Conservation (phyloP, 2,797 vertebrate species). For the Avahi laniger region DNA sequence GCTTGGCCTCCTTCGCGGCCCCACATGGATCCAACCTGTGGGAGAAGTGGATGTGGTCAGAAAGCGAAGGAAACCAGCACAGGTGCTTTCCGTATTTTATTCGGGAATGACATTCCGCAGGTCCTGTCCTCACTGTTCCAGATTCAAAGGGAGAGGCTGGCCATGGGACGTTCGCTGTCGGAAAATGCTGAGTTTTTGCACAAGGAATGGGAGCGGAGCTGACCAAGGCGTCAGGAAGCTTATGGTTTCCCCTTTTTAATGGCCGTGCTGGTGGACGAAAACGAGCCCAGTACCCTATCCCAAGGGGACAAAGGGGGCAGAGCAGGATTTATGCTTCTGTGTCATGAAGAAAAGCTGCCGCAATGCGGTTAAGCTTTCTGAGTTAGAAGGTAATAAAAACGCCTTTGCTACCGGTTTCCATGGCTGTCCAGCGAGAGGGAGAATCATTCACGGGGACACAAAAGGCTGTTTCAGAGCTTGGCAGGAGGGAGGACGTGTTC, state of each 20-base stretch:
- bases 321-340: neutral
- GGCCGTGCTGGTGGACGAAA: neutral
- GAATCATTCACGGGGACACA: constrained; percentile 26
- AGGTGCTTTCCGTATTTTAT: neutral
- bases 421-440: constrained; percentile 2
- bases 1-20: neutral
- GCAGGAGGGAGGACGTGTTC: neutral
- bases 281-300: neutral
- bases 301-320: accelerated
- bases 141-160: neutral
- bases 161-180: neutral
- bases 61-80: neutral
- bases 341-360: neutral
- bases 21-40: accelerated
- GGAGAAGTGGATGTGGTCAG: neutral
- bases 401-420: constrained; percentile 11
- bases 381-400: constrained; percentile 38
- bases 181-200: neutral
- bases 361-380: constrained; percentile 17
- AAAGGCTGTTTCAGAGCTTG: neutral
- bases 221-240: neutral
- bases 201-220: too few species aligned
- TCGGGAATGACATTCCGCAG: neutral
- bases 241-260: neutral
- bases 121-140: neutral